Conservation (phyloP, 2,797 vertebrate species). For the Nasua narica region DNA sequence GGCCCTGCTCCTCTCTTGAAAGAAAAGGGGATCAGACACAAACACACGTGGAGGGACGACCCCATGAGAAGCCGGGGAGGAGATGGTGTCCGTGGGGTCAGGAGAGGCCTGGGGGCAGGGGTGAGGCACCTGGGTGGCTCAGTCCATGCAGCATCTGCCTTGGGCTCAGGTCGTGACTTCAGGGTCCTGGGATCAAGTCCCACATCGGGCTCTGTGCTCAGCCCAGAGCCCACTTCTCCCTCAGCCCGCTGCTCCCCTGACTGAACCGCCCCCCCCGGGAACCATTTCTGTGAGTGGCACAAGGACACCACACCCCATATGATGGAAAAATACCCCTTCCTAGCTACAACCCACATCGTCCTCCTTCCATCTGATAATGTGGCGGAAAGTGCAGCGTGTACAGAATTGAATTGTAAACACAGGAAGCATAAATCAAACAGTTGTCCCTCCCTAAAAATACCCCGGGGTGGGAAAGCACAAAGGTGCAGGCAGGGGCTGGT, state of each 20-base stretch:
- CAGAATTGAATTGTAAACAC: background rate
- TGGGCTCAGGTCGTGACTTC: background rate
- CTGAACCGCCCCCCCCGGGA: background rate
- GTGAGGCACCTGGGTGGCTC: background rate
- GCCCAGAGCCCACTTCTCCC: background rate
- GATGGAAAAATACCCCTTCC: conserved; percentile 17
- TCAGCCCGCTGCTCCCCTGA: background rate
- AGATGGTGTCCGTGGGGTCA: rapidly evolving
- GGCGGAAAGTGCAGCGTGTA: background rate
- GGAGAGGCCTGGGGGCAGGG: background rate
- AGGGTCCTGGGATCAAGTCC: background rate
- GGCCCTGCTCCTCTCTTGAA: background rate
- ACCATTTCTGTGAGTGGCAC: background rate
- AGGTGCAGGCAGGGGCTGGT: background rate
- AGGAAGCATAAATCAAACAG: conserved; percentile 36
- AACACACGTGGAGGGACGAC: background rate
- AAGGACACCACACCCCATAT: background rate
- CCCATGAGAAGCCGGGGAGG: background rate
- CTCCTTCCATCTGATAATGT: background rate
- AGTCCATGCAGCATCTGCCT: background rate
- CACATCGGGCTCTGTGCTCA: background rate
- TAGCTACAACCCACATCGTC: background rate
- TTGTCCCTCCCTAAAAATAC: background rate
- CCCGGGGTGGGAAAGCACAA: background rate
- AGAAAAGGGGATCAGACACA: too few species aligned